A percentile compares a stretch with the other conserved stretches of the same genome.
Conservation (phyloP, 2,888 invertebrate genomes). For the Drosophila niveifrons region DNA sequence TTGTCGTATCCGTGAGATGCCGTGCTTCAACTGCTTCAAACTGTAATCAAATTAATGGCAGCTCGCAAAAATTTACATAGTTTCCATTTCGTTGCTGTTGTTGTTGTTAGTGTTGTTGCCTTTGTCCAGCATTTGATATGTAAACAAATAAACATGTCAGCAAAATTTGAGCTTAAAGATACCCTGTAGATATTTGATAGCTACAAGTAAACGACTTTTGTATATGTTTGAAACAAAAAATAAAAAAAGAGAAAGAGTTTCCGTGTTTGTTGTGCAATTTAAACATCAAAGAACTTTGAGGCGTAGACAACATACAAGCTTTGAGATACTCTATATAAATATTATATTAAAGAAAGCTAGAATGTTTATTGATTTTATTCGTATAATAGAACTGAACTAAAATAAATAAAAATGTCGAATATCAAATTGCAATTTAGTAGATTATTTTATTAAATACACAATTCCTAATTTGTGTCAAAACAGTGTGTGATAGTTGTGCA, state of each 20-base stretch:
- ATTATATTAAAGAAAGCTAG: neutral
- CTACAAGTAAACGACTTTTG: neutral
- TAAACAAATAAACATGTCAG: conserved; percentile 25
- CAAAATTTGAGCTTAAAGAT: neutral
- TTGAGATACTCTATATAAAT: neutral
- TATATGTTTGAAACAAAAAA: neutral
- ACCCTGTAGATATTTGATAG: conserved; percentile 7
- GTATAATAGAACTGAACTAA: neutral
- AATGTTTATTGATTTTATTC: too few relatives aligned
- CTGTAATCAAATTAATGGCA: conserved; percentile 64
- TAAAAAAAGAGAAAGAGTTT: neutral
- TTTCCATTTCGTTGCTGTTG: neutral
- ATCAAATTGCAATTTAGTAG: neutral
- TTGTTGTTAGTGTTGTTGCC: conserved; percentile 4
- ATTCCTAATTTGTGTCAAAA: neutral
- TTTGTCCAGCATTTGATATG: conserved; percentile 44
- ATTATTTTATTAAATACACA: neutral
- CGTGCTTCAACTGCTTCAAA: conserved; percentile 36
- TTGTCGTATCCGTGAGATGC: conserved; percentile 18
- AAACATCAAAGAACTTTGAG: neutral
- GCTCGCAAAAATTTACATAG: conserved; percentile 58
- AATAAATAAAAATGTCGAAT: too few relatives aligned
- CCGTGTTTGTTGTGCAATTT: neutral
- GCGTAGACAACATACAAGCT: neutral
- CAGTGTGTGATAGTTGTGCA: neutral